Evolutionary conservation across 2,888 invertebrate genomes (phyloP), one percentile per base, ranked within the genome.

Genomic region (Drosophila siamana): DNA sequence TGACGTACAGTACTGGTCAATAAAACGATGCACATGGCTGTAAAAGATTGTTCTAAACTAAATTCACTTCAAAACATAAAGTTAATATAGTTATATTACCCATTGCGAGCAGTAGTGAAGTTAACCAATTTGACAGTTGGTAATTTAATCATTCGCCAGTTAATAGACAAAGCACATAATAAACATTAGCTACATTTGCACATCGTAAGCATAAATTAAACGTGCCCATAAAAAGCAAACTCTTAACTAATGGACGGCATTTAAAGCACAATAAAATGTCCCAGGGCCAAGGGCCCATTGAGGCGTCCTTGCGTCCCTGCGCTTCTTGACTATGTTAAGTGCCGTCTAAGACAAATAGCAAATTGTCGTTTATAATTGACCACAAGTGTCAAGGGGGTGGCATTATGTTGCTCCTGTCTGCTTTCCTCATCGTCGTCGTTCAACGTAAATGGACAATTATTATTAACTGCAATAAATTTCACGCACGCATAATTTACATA

Each of bases 401-500:
- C 13, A n/a, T 46, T 38, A 15, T 41, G 26, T 6, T 46, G 33
- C 41, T 41, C 33, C 28, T 38, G 30, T 51, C 26, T 62, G 63
- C 57, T 56, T 26, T 55, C 47, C 52, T 40, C 26, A 62, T 70
- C 69, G 78, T 67, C 75, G 74, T 74, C 78, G 72, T 86, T 78
- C 83, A 69, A 69, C 75, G 76, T 77, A 85, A 88, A 83, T 86
- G 84, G 84, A 86, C 88, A 88, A 88, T 86, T 88, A 88, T 88
- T 88, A 88, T 86, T 86, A 86, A 86, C 85, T 88, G 85, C 88
- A 86, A 88, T 86, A 86, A 86, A 86, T 86, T 86, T 86, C 77
- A 86, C 81, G 88, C 88, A 86, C 85, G 84, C 85, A 86, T 79
- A 85, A 88, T 85, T 88, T 85, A 86, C 86, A 85, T 85, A 63